Percentiles rank a stretch among this genome's conserved stretches.
Evolutionary conservation across 92 coral and sea anemone species (phyloP).

Genomic region (Virgularia gustaviana): DNA sequence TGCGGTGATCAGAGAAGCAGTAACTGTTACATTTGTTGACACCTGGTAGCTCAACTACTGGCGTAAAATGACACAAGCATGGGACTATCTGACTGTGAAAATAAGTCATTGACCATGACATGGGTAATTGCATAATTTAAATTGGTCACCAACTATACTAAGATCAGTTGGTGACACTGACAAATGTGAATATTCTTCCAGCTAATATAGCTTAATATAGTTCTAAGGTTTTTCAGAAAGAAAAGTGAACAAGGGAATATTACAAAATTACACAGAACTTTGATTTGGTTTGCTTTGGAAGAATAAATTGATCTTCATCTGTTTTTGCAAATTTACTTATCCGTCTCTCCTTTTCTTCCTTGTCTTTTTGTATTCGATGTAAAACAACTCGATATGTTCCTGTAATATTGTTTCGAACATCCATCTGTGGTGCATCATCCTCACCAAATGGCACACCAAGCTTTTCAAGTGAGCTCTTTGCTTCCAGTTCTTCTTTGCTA

Average conservation of each 20-base stretch:
- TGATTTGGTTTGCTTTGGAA: constrained; percentile 65
- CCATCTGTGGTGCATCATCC: constrained; percentile 55
- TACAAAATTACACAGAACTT: constrained; percentile 84
- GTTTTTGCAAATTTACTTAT: constrained; percentile 53
- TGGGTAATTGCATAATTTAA: too few relatives aligned
- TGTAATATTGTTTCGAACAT: constrained; percentile 74
- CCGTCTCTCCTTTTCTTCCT: constrained; percentile 60
- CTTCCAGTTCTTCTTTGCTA: constrained; percentile 81
- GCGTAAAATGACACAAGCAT: too few relatives aligned
- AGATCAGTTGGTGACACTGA: too few relatives aligned
- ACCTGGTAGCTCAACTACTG: too few relatives aligned
- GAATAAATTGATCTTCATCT: constrained; percentile 11
- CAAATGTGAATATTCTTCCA: too few relatives aligned
- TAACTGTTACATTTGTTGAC: too few relatives aligned
- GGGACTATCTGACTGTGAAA: too few relatives aligned
- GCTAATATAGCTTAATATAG: too few relatives aligned
- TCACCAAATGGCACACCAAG: constrained; percentile 76
- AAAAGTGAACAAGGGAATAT: constrained; percentile 1
- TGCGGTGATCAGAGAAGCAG: too few relatives aligned
- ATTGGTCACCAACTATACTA: too few relatives aligned
- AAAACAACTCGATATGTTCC: constrained; percentile 88
- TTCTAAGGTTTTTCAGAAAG: too few relatives aligned
- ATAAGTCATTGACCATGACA: too few relatives aligned
- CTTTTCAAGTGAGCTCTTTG: constrained; percentile 54
- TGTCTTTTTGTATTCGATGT: constrained; percentile 76